Evolutionary conservation across 2,113 vertebrate species (phyloP).

Genomic region (Corythoichthys intestinalis): DNA sequence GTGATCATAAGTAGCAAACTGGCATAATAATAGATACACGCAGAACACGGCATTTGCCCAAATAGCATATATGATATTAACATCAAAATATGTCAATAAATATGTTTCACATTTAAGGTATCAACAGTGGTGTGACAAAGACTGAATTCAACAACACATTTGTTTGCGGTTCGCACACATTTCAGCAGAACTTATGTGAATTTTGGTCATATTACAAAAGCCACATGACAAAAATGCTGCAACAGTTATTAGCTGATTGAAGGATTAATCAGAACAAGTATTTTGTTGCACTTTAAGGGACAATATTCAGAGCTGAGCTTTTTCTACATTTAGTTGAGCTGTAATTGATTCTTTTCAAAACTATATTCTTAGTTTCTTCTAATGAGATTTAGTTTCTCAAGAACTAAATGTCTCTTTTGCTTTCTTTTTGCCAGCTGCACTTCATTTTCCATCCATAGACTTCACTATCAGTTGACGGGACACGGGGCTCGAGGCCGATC

Average conservation of each 20-base stretch:
- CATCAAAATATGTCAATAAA: conserved; percentile 58
- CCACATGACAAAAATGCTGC: not conserved
- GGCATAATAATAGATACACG: conserved; percentile 55
- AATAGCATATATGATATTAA: conserved; percentile 46
- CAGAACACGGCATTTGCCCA: conserved; percentile 33
- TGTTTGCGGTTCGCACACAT: conserved; percentile 56
- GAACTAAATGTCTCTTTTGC: no score
- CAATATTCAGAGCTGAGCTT: not conserved
- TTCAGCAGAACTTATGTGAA: conserved; percentile 26
- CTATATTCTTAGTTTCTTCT: no score
- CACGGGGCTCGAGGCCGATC: no score
- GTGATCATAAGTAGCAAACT: conserved; percentile 42
- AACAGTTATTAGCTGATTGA: not conserved
- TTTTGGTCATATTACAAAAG: not conserved
- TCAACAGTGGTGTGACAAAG: conserved; percentile 40
- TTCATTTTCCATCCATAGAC: no score
- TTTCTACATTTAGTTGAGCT: not conserved
- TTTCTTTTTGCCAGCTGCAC: no score
- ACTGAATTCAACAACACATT: conserved; percentile 51
- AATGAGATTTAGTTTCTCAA: no score
- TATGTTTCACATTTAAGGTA: conserved; percentile 43
- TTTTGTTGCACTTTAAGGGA: not conserved
- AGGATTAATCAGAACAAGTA: not conserved
- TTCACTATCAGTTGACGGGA: no score
- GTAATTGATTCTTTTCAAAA: not conserved